Conservation (phyloP, 2,797 vertebrate species). For the Danio albolineatus region DNA sequence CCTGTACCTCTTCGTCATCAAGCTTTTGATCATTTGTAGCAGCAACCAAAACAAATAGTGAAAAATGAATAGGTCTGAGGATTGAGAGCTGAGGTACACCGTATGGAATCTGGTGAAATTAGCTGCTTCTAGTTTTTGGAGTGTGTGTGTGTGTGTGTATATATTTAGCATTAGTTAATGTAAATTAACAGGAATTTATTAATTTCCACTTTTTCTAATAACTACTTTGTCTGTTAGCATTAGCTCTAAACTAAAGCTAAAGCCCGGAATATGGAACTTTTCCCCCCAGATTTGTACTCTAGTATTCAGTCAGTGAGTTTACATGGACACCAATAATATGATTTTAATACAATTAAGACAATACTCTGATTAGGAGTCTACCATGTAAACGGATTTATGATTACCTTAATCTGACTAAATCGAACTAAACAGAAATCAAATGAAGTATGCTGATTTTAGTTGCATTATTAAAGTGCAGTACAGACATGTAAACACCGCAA, state of each 20-base stretch:
- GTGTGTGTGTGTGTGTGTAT: background rate
- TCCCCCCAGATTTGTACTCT: background rate
- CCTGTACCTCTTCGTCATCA: background rate
- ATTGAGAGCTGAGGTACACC: constrained; percentile 1
- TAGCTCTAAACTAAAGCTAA: too few relatives aligned
- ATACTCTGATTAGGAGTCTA: too few relatives aligned
- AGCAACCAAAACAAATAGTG: background rate
- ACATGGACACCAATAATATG: too few relatives aligned
- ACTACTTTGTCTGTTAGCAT: background rate
- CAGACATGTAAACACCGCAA: too few relatives aligned
- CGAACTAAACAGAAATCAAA: too few relatives aligned
- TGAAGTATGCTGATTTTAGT: too few relatives aligned
- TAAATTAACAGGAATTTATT: background rate
- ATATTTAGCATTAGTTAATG: background rate
- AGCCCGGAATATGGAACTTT: background rate
- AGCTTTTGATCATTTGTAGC: background rate
- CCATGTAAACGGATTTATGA: too few relatives aligned
- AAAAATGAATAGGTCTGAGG: background rate
- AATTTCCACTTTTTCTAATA: background rate
- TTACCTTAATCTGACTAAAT: too few relatives aligned
- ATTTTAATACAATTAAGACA: too few relatives aligned
- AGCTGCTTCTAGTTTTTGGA: background rate
- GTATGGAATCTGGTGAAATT: background rate
- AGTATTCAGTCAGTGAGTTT: too few relatives aligned
- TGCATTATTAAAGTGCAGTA: too few relatives aligned